Conservation (phyloP, 2,113 vertebrate genomes). For the Scalopus aquaticus region DNA sequence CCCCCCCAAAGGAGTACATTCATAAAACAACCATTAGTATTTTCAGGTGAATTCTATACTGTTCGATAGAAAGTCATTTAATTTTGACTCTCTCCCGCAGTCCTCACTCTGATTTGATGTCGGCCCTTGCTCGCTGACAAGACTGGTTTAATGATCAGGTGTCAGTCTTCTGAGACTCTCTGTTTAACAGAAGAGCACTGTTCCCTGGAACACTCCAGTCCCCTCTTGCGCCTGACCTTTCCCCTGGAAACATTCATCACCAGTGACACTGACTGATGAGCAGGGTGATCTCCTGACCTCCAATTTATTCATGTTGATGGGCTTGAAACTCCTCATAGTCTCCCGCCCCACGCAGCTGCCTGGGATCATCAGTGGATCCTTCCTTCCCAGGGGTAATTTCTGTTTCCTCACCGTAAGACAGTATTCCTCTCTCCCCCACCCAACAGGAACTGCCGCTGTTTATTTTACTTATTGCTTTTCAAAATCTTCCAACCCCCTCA, state of each 20-base stretch:
- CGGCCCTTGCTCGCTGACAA: not conserved
- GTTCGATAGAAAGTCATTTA: not conserved
- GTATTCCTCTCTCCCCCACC: not conserved
- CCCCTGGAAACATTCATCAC: constrained; percentile 75
- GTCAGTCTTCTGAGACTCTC: constrained; percentile 47
- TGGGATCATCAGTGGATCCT: not conserved
- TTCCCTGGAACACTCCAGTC: constrained; percentile 46
- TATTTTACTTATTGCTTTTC: constrained; percentile 19
- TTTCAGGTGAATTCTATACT: not conserved
- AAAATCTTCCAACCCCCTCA: not conserved
- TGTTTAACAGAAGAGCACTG: constrained; percentile 36
- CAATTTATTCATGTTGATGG: constrained; percentile 73
- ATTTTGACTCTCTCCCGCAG: not conserved
- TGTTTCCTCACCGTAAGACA: constrained; percentile 20
- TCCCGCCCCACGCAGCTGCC: constrained; percentile 60
- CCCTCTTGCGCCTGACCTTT: constrained; percentile 72
- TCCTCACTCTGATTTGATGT: constrained; percentile 18
- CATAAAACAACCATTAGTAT: not conserved
- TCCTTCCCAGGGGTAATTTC: constrained; percentile 56
- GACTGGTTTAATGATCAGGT: constrained; percentile 54
- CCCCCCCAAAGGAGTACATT: not conserved
- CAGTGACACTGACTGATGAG: constrained; percentile 77
- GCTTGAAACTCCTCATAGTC: constrained; percentile 62
- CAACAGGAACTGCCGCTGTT: not conserved
- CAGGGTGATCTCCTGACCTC: constrained; percentile 69